Evolutionary conservation across 1,140 invertebrate genomes (phyloP), one percentile per base, ranked within the genome.

Genomic region (Musca vetustissima): DNA sequence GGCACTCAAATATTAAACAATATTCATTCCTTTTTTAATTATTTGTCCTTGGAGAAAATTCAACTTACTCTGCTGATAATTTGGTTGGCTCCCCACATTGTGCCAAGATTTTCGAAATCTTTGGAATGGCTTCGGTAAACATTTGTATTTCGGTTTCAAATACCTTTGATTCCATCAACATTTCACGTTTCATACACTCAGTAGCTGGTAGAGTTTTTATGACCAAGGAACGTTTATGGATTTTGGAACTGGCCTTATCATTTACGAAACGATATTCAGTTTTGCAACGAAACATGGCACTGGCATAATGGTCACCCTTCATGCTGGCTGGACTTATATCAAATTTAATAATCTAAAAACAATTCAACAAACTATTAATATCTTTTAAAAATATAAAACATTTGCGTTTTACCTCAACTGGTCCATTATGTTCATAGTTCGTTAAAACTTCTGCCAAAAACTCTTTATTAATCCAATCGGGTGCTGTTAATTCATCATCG

Each of bases 131-230:
- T 17, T 50, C 15, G 4, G 48, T 66, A 24, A 64, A 70, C 64
- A 70, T 70, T 11, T 53, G 43, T n/a, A 66, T 66, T 47, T 79
- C 77, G 0, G 74, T 78, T 61, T 49, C 28, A 24, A 79, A 79
- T 2, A 78, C n/a, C 9, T 71, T 24, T 0, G 71, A 59, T 66
- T 52, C 6, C 19, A 13, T 19, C 49, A 70, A 59, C 24, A 70
- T 49, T 7, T 66, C 52, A 15, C 59, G 55, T 50, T 70, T 70
- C 15, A 3, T 4, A 4, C 64, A 43, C 1, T 70, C 64, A 1
- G n/a, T 36, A 11, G 19, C 14, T 21, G 69, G 69, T 21, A 70
- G 19, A 11, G 69, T 70, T 50, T 70, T 70, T 0, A 70, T 59
- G 11, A 70, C 66, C 36, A 70, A 32, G 13, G 69, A 61, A 49